Conservation (phyloP, 2,888 invertebrate genomes). For the Enoplolaimus lenunculus region DNA sequence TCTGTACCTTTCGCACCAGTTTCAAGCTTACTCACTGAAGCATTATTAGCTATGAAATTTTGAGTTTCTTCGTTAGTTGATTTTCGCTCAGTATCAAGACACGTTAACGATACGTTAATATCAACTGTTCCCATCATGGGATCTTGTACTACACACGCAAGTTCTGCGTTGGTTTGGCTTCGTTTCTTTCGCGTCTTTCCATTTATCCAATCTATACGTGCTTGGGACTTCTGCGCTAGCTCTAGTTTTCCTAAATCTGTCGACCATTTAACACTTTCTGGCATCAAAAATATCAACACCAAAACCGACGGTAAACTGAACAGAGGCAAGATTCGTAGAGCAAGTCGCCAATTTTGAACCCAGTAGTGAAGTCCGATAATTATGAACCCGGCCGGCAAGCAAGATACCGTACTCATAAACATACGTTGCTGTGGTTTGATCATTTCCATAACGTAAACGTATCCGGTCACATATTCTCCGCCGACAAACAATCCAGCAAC, state of each 20-base stretch:
- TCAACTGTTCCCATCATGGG: too few species aligned
- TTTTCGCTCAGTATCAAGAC: too few species aligned
- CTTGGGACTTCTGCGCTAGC: neutral
- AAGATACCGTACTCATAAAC: neutral
- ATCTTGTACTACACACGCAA: too few species aligned
- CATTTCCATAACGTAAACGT: neutral
- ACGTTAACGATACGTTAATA: too few species aligned
- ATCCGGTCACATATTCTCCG: neutral
- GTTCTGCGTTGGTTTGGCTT: too few species aligned
- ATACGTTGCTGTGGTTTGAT: neutral
- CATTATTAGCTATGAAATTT: too few species aligned
- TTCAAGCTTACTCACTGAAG: too few species aligned
- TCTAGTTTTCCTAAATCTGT: neutral
- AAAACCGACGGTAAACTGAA: neutral
- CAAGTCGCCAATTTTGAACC: neutral
- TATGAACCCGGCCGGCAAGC: neutral
- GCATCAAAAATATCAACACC: neutral
- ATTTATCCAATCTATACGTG: neutral
- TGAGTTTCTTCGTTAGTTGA: too few species aligned
- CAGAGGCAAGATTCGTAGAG: neutral
- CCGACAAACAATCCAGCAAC: neutral
- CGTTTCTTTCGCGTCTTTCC: too few species aligned
- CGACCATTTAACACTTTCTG: neutral
- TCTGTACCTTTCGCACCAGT: too few species aligned
- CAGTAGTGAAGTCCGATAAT: neutral